These are phyloP conservation scores for Antheraea pernyi DNA, from an alignment of 1,140 invertebrate genomes.

Conservation along the genomic window DNA sequence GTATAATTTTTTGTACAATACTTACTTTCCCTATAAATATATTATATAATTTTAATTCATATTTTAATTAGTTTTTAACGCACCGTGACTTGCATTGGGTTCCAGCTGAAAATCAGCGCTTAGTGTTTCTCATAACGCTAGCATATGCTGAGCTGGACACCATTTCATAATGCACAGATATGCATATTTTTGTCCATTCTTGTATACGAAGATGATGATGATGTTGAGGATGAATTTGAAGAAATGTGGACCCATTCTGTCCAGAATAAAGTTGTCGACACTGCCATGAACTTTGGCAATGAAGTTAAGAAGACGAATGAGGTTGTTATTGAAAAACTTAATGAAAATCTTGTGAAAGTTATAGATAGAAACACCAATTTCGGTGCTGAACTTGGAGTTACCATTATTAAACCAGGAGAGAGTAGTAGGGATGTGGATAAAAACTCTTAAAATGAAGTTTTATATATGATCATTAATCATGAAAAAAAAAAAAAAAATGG, in stretches of 20 bases:
- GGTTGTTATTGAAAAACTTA: neutral
- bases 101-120: too few species aligned
- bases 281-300: constrained; percentile 56
- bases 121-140: too few species aligned
- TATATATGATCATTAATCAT: constrained; percentile 5
- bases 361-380: constrained; percentile 53
- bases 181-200: too few species aligned
- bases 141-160: too few species aligned
- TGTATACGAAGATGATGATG: constrained; percentile 31
- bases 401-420: constrained; percentile 35
- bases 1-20: too few species aligned
- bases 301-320: constrained; percentile 32
- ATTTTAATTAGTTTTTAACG: too few species aligned
- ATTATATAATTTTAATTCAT: too few species aligned
- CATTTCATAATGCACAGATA: too few species aligned
- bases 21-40: too few species aligned
- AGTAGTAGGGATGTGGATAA: constrained; percentile 55
- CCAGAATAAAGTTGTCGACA: constrained; percentile 50
- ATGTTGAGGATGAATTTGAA: constrained; percentile 65
- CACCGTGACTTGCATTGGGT: too few species aligned
- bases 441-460: constrained; percentile 54
- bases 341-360: constrained; percentile 15
- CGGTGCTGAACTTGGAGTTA: constrained; percentile 43
- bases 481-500: neutral
- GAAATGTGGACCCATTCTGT: constrained; percentile 72